Base-by-base conservation (phyloP, 2,113 vertebrate genomes). In the Rhabdornis inornatus region DNA sequence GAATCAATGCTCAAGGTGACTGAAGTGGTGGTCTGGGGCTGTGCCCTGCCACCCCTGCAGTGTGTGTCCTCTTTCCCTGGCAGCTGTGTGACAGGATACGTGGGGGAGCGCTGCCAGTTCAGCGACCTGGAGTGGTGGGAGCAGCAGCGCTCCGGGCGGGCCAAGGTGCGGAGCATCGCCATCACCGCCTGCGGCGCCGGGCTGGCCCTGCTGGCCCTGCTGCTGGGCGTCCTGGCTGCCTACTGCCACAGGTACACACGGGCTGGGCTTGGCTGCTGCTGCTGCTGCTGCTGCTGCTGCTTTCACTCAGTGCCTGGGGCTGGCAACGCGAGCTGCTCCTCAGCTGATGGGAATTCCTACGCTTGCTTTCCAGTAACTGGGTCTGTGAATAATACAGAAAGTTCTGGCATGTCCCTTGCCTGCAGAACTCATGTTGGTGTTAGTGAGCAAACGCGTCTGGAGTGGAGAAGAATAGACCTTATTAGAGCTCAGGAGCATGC, bases 91-190 rank as follows among this genome's bases (percentile, higher is more conserved):
- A 68, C 95, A 0, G 99, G 99, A 55, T 99, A 97, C 20, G 89
- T 99, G 3, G 99, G 99, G 3, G 98, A 99, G 85, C 97, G 99
- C 11, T 99, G 99, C 94, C 98, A 99, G 97, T 98, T 98, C 98
- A 98, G 97, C 10, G 99, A 99, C 84, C 91, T 99, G 95, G 97
- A 98, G 60, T 99, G 99, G 98, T 98, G 99, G 99, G 98, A 99
- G 13, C 97, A 99, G 85, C 99, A 98, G 74, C 97, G 97, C 1
- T 83, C 97, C 0, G 97, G 98, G 85, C 88, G 95, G 10, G 95
- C 98, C 60, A 98, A 98, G 97, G 98, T 94, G 64, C 95, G 94
- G 63, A 98, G 97, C 25, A 33, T 98, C 71, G 94, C 97, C 20
- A 98, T 98, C 9, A 94, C 95, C 0, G 95, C 96, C 3, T 97